Conservation (phyloP, 2,113 vertebrate genomes). For the Cheilinus undulatus region DNA sequence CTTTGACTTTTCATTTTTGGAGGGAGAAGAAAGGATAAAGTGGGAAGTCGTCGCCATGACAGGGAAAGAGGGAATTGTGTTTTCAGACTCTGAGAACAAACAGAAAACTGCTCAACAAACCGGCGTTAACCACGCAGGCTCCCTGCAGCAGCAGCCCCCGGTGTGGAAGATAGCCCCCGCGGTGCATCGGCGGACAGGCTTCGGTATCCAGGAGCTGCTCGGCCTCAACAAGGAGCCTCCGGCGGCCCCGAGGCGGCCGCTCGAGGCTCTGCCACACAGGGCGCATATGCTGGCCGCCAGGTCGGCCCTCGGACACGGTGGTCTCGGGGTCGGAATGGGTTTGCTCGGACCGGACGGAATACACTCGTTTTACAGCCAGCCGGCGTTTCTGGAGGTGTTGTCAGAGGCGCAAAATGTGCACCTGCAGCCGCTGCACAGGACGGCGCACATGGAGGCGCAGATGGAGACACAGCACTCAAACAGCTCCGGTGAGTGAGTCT, state of each 20-base stretch:
- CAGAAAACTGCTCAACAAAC: constrained; percentile 78
- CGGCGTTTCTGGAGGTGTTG: constrained; percentile 94
- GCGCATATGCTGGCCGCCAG: constrained; percentile 90
- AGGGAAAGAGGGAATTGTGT: constrained; percentile 89
- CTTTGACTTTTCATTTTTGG: constrained; percentile 51
- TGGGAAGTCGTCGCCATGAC: constrained; percentile 85
- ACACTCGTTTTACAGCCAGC: constrained; percentile 94
- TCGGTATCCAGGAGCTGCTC: constrained; percentile 97
- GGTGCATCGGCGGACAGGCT: constrained; percentile 92
- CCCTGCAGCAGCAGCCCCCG: constrained; percentile 66
- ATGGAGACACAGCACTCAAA: constrained; percentile 90
- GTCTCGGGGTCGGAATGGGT: constrained; percentile 90
- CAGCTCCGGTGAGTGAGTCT: constrained; percentile 90
- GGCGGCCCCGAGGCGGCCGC: constrained; percentile 85
- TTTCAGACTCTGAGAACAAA: constrained; percentile 85
- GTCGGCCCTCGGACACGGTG: constrained; percentile 89
- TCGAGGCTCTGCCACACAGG: constrained; percentile 90
- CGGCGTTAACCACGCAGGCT: constrained; percentile 57
- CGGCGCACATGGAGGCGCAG: constrained; percentile 79
- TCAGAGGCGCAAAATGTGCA: constrained; percentile 92
- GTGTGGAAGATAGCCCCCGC: constrained; percentile 77
- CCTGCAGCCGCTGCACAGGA: constrained; percentile 89
- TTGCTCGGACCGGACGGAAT: constrained; percentile 90
- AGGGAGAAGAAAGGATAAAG: constrained; percentile 42
- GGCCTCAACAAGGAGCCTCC: constrained; percentile 96